Evolutionary conservation across 1,140 invertebrate species (phyloP), one percentile per base, ranked within the genome.

Genomic region (Bombus vancouverensis): DNA sequence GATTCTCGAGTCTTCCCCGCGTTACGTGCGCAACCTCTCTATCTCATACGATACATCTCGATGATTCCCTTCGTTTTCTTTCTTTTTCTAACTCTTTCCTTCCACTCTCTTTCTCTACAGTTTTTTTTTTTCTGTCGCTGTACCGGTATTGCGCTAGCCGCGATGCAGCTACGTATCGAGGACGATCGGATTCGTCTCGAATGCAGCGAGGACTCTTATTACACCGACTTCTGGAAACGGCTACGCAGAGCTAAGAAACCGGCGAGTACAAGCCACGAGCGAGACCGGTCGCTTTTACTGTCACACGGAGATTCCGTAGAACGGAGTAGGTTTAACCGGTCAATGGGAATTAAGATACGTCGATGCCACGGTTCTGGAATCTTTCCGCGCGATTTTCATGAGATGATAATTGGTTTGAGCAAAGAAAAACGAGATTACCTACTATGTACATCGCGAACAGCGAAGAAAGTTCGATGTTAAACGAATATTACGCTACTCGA

Each of bases 121-220:
- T 1, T n/a, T 74, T 79, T 76, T 76, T 78, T 57, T 12, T n/a
- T 28, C 75, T 71, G n/a, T 53, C 65, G 71, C 10, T 1, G 57
- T 37, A 32, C 65, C 39, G 74, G 90, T 87, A 90, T 93, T 79
- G 73, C 88, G 92, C 93, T 92, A 87, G 81, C 87, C 91, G 78
- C 91, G 87, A 91, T 93, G 86, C 87, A 82, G 88, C 65, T 13
- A 15, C n/a, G 2, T 87, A 89, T 90, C 82, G 90, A 90, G 90
- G 81, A 93, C 92, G 78, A 72, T 62, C 74, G 68, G 82, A 80
- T 86, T 84, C 87, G 83, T 85, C 78, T 62, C 57, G 68, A 81
- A 91, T 88, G 81, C 88, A 91, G 79, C 78, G 85, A 85, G 59
- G 87, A 87, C 72, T 90, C 81, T 91, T 87, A 85, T 82, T 90